Percentiles rank a stretch among this genome's conserved stretches.
Evolutionary conservation across 2,797 vertebrate genomes (phyloP).

Genomic region (Enteromius paludinosus): DNA sequence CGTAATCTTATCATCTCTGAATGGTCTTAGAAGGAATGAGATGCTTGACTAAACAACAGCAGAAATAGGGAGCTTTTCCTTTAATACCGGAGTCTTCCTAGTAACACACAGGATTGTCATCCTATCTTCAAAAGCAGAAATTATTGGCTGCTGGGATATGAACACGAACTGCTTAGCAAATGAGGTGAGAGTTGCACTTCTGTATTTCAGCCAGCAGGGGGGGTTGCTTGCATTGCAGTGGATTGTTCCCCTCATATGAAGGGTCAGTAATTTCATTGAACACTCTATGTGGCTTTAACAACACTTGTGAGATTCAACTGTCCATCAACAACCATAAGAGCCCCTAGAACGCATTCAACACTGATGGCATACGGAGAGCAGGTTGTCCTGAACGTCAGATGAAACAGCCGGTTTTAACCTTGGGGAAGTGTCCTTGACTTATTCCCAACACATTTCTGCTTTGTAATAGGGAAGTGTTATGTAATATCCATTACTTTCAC

Average conservation of each 20-base stretch:
- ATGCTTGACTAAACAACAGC: background rate
- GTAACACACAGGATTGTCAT: slow-evolving; percentile 67
- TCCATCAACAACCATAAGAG: slow-evolving; percentile 1
- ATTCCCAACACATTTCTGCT: slow-evolving; percentile 30
- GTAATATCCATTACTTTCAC: slow-evolving; percentile 36
- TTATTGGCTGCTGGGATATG: slow-evolving; percentile 66
- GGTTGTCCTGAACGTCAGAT: background rate
- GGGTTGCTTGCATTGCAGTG: slow-evolving; percentile 10
- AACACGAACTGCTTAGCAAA: slow-evolving; percentile 63
- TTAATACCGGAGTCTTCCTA: slow-evolving; percentile 64
- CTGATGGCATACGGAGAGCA: background rate
- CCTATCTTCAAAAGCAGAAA: slow-evolving; percentile 59
- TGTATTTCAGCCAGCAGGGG: slow-evolving; percentile 55
- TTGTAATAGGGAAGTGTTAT: slow-evolving; percentile 16
- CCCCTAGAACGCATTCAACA: background rate
- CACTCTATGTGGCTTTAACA: slow-evolving; percentile 2
- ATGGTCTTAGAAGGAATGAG: slow-evolving; percentile 6
- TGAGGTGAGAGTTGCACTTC: slow-evolving; percentile 59
- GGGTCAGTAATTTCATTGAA: slow-evolving; percentile 9
- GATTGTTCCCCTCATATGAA: background rate
- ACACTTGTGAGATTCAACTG: background rate
- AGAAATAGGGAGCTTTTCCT: slow-evolving; percentile 31
- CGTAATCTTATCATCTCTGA: background rate
- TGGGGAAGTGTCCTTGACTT: slow-evolving; percentile 51
- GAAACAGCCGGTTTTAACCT: slow-evolving; percentile 43